phyloP scores from a whole-genome alignment of 2,113 vertebrate genomes.

The Nycticryphes semicollaris region DNA sequence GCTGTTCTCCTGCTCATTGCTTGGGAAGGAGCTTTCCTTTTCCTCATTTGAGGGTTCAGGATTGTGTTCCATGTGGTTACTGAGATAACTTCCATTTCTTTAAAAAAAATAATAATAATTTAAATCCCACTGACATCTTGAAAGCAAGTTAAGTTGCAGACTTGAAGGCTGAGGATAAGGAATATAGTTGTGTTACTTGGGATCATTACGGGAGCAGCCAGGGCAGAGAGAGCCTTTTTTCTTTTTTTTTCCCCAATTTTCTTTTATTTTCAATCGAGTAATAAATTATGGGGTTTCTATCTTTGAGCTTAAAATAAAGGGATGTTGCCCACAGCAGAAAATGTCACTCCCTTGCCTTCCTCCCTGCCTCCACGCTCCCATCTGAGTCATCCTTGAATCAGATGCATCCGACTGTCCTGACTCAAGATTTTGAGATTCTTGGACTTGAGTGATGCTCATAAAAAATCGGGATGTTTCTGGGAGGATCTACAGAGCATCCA shows the following conservation, averaged over 20 bases:
- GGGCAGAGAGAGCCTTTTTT: not conserved
- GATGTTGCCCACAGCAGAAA: constrained; percentile 20
- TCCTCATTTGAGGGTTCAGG: not conserved
- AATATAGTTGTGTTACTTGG: not conserved
- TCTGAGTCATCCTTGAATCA: constrained; percentile 39
- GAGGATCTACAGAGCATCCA: not conserved
- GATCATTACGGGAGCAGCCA: not conserved
- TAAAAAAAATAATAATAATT: too few relatives aligned
- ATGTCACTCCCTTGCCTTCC: not conserved
- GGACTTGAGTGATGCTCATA: not conserved
- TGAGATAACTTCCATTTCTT: too few relatives aligned
- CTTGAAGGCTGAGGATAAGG: not conserved
- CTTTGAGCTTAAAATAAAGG: constrained; percentile 2
- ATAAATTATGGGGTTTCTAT: not conserved
- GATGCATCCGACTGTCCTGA: constrained; percentile 26
- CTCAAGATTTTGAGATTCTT: not conserved
- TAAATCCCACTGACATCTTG: too few relatives aligned
- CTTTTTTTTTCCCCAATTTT: not conserved
- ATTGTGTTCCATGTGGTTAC: not conserved
- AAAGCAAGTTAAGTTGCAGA: not conserved
- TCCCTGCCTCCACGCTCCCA: not conserved
- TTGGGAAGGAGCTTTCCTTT: not conserved
- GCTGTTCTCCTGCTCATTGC: not conserved
- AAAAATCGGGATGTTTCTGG: not conserved
- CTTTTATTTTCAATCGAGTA: not conserved